A percentile compares a stretch with the other conserved stretches of the same genome.
Evolutionary conservation across 2,888 invertebrate species (phyloP).

Genomic region (Theretra japonica): DNA sequence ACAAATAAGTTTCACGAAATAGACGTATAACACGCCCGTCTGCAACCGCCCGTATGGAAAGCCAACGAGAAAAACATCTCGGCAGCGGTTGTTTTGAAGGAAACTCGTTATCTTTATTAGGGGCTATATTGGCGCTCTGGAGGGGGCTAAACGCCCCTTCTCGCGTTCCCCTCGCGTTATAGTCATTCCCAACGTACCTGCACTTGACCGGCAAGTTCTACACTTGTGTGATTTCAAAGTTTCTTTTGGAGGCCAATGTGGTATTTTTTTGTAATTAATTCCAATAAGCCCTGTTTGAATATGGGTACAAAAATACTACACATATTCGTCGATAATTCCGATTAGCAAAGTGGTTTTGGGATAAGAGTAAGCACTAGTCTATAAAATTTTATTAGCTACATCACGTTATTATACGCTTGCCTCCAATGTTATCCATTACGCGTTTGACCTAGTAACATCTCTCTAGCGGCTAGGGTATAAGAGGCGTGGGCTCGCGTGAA

Average conservation of each 20-base stretch:
- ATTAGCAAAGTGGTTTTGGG: too few relatives aligned
- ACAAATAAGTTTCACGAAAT: too few relatives aligned
- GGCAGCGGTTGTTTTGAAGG: slow-evolving; percentile 51
- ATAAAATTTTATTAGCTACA: neutral
- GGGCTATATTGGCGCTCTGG: slow-evolving; percentile 49
- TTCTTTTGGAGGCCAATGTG: neutral
- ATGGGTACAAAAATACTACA: too few relatives aligned
- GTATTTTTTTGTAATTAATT: too few relatives aligned
- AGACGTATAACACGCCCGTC: neutral
- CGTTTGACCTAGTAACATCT: slow-evolving; percentile 17
- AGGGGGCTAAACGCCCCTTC: neutral
- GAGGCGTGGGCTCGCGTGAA: neutral
- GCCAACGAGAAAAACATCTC: slow-evolving; percentile 49
- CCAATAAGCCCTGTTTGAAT: too few relatives aligned
- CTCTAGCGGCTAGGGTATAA: neutral
- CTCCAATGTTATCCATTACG: neutral
- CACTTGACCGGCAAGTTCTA: slow-evolving; percentile 7
- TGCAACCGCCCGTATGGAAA: neutral
- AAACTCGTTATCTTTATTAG: slow-evolving; percentile 61
- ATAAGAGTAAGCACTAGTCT: too few relatives aligned
- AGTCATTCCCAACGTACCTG: neutral
- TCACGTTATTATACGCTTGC: neutral
- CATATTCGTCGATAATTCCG: too few relatives aligned
- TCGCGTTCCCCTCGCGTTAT: too few relatives aligned
- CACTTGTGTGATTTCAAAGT: neutral